A percentile compares a stretch with the other conserved stretches of the same genome.
These are phyloP conservation scores for Apostichopus japonicus DNA, from an alignment of 35 echinoderm and acorn worm genomes.

Conservation along the genomic window DNA sequence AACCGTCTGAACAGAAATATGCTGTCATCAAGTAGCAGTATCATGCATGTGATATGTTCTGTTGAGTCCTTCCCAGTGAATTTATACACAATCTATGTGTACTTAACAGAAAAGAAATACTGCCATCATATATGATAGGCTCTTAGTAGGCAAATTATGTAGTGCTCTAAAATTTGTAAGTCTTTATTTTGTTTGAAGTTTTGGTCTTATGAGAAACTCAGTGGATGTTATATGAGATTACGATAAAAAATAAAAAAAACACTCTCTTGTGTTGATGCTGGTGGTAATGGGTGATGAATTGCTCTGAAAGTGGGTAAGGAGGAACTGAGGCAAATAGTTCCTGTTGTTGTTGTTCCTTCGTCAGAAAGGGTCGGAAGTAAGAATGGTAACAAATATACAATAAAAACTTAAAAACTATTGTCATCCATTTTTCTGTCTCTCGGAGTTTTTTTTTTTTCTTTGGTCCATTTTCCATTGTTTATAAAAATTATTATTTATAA, in stretches of 20 bases:
- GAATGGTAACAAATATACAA: background rate
- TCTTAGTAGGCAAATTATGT: background rate
- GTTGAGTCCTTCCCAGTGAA: background rate
- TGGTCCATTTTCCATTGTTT: too few relatives aligned
- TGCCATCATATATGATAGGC: background rate
- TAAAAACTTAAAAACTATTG: background rate
- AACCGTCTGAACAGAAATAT: too few relatives aligned
- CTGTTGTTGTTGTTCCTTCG: background rate
- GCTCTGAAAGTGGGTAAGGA: background rate
- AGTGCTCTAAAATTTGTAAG: background rate
- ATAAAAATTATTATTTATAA: too few relatives aligned
- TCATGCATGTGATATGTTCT: too few relatives aligned
- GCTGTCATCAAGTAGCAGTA: too few relatives aligned
- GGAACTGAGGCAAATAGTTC: background rate
- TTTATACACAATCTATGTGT: background rate
- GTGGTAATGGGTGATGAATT: background rate
- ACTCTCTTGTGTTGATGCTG: background rate
- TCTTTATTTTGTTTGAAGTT: background rate
- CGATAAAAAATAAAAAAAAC: background rate
- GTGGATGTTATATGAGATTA: background rate
- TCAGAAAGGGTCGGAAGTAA: background rate
- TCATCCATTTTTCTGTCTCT: too few relatives aligned
- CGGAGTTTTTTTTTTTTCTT: too few relatives aligned
- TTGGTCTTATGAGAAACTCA: background rate
- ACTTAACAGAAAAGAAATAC: background rate